Percentiles rank a stretch among this genome's conserved stretches.
Evolutionary conservation across 1,140 invertebrate genomes (phyloP).

Genomic region (Ceratosolen solmsi): DNA sequence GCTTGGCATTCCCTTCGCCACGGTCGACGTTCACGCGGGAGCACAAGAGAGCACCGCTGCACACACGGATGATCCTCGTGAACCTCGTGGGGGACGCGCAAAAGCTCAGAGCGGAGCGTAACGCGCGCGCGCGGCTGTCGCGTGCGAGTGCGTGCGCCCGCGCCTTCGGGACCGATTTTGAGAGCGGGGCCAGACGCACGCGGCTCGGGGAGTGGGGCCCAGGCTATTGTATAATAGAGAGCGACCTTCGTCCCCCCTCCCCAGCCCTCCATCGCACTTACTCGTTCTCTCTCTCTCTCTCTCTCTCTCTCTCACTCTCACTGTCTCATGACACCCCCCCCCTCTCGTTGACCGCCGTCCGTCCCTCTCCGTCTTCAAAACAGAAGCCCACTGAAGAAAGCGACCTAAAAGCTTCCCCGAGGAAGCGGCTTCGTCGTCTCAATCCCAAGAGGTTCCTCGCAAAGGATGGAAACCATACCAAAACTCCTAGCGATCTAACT

Average conservation of each 20-base stretch:
- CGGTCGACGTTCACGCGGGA: background rate
- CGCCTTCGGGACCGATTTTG: conserved; percentile 32
- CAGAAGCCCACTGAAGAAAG: background rate
- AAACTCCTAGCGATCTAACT: too few species aligned
- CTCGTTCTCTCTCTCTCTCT: too few species aligned
- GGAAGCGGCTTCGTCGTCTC: background rate
- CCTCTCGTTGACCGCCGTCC: too few species aligned
- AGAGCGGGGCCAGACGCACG: conserved; percentile 18
- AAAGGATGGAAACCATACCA: too few species aligned
- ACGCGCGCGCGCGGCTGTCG: background rate
- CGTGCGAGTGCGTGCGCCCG: conserved; percentile 16
- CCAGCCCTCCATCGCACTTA: background rate
- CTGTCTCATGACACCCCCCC: too few species aligned
- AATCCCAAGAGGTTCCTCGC: too few species aligned
- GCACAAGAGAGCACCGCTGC: too few species aligned
- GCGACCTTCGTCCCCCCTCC: conserved; percentile 15
- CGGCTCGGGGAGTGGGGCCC: conserved; percentile 22
- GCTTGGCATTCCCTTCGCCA: background rate
- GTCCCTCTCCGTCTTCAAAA: too few species aligned
- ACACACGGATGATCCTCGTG: too few species aligned
- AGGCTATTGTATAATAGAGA: conserved; percentile 36
- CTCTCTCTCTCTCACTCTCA: too few species aligned
- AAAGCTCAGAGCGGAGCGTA: background rate
- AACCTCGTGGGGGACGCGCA: background rate
- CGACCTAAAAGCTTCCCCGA: background rate